phyloP scores from a whole-genome alignment of 2,888 invertebrate genomes.

The Galerucella nymphaeae region DNA sequence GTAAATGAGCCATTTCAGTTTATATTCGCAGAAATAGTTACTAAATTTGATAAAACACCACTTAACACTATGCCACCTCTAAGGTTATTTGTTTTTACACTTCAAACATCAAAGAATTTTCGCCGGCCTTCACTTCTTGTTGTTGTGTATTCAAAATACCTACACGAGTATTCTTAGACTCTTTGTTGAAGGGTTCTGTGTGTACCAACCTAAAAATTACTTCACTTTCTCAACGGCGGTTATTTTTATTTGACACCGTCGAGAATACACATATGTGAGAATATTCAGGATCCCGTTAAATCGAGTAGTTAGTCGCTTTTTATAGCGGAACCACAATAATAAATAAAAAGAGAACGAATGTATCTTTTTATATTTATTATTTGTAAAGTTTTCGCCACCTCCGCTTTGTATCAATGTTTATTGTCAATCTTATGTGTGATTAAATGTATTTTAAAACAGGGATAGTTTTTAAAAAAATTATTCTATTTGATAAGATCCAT shows the following conservation, averaged over 20 bases:
- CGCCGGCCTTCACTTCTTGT: no score
- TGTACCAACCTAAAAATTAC: background rate
- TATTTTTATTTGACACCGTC: background rate
- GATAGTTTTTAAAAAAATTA: background rate
- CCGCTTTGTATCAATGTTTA: background rate
- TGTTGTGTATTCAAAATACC: no score
- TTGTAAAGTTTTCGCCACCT: background rate
- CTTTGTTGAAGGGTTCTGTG: background rate
- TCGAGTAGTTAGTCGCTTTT: background rate
- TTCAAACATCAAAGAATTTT: no score
- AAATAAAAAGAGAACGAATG: background rate
- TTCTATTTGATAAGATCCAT: background rate
- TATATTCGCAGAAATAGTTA: no score
- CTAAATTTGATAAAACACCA: no score
- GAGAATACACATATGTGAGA: no score
- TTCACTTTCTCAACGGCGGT: background rate
- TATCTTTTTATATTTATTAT: constrained; percentile 6
- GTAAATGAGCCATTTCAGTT: no score
- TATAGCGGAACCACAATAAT: background rate
- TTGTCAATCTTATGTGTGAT: constrained; percentile 3
- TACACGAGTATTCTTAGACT: no score
- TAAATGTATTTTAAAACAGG: constrained; percentile 8
- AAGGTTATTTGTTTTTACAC: no score
- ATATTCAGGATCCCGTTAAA: background rate
- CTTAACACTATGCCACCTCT: no score